Evolutionary conservation across 2,797 vertebrate genomes (phyloP).

Genomic region (Lepus townsendii): DNA sequence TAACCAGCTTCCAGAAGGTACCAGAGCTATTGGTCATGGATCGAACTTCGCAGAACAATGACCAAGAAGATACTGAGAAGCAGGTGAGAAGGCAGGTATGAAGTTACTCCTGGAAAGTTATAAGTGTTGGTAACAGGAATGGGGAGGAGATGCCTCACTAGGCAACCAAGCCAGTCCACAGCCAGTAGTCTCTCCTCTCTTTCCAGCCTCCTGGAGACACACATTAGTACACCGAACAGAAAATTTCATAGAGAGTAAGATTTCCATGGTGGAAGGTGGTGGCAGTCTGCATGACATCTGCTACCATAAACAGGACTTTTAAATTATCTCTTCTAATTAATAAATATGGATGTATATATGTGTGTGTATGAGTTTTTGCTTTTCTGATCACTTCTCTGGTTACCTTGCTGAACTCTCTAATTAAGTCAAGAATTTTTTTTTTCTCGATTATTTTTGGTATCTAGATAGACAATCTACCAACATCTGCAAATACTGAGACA

Average conservation of each 20-base stretch:
- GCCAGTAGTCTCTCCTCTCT: background rate
- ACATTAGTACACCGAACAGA: background rate
- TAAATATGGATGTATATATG: background rate
- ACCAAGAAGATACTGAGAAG: background rate
- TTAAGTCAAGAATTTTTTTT: slow-evolving; percentile 8
- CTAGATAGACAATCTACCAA: background rate
- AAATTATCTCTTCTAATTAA: background rate
- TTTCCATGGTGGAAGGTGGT: background rate
- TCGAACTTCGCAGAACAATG: background rate
- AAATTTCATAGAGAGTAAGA: background rate
- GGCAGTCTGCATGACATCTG: background rate
- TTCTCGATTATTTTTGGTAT: background rate
- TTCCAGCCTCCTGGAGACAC: background rate
- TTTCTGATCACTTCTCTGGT: background rate
- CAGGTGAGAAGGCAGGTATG: background rate
- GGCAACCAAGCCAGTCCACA: background rate
- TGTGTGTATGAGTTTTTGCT: background rate
- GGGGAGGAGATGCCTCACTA: background rate
- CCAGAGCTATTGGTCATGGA: background rate
- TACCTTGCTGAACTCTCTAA: slow-evolving; percentile 18
- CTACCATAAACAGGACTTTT: background rate
- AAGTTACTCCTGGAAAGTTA: background rate
- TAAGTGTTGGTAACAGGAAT: too few species aligned
- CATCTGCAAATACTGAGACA: background rate
- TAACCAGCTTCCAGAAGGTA: background rate